A percentile compares a stretch with the other conserved stretches of the same genome.
phyloP scores from a whole-genome alignment of 2,797 vertebrate genomes.

The Pristis pectinata region DNA sequence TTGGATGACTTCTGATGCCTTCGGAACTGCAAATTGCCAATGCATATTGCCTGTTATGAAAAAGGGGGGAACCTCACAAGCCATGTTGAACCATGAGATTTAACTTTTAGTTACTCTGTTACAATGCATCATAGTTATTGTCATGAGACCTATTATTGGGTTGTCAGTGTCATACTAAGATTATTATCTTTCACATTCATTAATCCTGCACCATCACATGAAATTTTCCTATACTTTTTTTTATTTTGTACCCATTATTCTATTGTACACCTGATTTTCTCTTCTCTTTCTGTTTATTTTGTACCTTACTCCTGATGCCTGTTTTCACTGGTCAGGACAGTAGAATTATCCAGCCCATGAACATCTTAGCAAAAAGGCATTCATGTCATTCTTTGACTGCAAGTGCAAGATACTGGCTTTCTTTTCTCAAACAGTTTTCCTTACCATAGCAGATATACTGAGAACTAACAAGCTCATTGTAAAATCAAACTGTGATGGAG shows the following conservation, averaged over 20 bases:
- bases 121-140: neutral
- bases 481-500: neutral
- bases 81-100: neutral
- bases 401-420: neutral
- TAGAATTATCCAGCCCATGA: neutral
- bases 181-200: neutral
- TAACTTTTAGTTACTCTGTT: neutral
- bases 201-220: neutral
- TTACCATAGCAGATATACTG: neutral
- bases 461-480: neutral
- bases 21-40: neutral
- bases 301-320: neutral
- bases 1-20: neutral
- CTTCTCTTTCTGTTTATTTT: neutral
- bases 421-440: neutral
- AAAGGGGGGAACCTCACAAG: neutral
- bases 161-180: neutral
- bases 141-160: neutral
- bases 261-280: neutral
- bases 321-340: neutral
- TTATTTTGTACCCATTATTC: neutral
- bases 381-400: neutral
- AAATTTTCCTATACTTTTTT: neutral
- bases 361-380: neutral
- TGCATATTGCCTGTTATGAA: neutral